Evolutionary conservation across 2,797 vertebrate species (phyloP).

Genomic region (Distichodus sexfasciatus): DNA sequence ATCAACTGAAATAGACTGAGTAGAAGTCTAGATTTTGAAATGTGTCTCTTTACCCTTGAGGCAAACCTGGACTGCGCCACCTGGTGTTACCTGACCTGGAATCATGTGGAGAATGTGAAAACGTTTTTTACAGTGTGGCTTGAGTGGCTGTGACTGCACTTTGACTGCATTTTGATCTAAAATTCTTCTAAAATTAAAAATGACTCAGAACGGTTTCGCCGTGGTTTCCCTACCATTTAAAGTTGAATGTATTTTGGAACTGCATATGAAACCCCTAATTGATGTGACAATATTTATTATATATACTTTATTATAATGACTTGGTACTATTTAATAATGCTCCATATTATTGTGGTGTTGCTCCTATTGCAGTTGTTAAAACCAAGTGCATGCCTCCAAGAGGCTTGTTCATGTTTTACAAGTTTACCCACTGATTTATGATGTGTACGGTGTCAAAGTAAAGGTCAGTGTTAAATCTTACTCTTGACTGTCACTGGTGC

Average conservation of each 20-base stretch:
- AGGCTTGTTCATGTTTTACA: conserved; percentile 16
- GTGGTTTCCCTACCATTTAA: too few species aligned
- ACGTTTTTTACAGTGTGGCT: conserved; percentile 13
- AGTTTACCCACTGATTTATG: conserved; percentile 41
- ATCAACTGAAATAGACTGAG: too few species aligned
- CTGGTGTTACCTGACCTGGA: background rate
- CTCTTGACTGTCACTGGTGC: background rate
- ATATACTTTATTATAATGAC: too few species aligned
- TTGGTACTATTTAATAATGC: too few species aligned
- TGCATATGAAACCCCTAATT: too few species aligned
- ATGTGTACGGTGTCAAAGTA: conserved; percentile 7
- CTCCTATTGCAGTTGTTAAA: too few species aligned
- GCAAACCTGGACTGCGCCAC: background rate
- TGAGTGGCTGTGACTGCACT: background rate
- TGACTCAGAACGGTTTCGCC: background rate
- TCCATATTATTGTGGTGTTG: too few species aligned
- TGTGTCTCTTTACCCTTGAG: background rate
- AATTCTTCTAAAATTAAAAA: background rate
- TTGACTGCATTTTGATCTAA: too few species aligned
- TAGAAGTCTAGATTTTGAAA: too few species aligned
- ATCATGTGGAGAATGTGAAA: background rate
- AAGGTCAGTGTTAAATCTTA: conserved; percentile 42
- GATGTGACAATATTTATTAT: too few species aligned
- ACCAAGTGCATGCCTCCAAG: too few species aligned
- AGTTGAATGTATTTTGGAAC: too few species aligned